Base-by-base conservation (phyloP, 1,140 invertebrate species). In the Drosophila gunungcola region DNA sequence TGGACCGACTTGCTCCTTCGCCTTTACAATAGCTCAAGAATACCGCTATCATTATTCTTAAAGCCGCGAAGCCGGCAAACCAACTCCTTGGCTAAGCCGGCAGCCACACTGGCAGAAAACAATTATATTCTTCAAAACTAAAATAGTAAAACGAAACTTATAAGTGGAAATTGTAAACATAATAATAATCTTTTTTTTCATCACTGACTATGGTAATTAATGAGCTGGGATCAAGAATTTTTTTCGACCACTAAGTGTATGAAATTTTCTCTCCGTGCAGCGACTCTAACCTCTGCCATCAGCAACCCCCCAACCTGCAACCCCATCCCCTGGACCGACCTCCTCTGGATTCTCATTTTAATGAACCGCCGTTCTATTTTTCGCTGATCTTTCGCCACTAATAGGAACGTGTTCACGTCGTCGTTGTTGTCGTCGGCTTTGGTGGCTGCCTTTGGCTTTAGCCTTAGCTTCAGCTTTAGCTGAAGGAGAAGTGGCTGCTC, bases 11-110 rank as follows among this genome's bases (percentile, higher is more conserved):
- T 75, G 64, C 70, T 58, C 63, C 63, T 74, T 77, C 51, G 68
- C 73, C 65, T 89, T 73, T 83, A 90, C 85, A 86, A 91, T 91
- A 89, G 89, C 84, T 91, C 89, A 91, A 91, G 90, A 91, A 91
- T 91, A 91, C 90, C 90, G 90, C 90, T 91, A 91, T 91, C 90
- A 91, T 91, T 91, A 91, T 86, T 91, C 84, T 89, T 91, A 68
- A 89, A 84, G 77, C 86, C 81, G 64, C 68, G 43, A 53, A 61
- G 64, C 39, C 57, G 69, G 64, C 56, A 53, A 45, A 63, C 69
- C 48, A 70, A 67, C 83, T 89, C 56, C 84, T 65, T 85, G 78
- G 64, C 60, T 51, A 49, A 55, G 56, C 48, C 42, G 41, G 69
- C 55, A 46, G 29, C 9, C 6, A 38, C 60, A 68, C 46, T 52